phyloP scores from a whole-genome alignment of 2,113 vertebrate genomes.

The Tilapia sparmanii region DNA sequence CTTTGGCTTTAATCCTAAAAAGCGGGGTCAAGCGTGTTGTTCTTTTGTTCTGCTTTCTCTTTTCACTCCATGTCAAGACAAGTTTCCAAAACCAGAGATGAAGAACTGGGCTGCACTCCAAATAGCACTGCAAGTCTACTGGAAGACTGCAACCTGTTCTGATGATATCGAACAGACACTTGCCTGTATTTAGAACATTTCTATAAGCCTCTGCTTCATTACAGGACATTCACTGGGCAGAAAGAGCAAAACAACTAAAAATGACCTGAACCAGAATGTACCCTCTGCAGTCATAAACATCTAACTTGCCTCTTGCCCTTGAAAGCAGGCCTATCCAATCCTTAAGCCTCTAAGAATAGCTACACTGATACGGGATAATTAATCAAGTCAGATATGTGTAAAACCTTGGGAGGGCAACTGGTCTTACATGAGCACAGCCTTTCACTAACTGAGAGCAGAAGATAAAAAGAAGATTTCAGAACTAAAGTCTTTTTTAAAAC shows the following conservation, averaged over 20 bases:
- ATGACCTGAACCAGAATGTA: background rate
- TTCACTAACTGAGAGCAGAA: background rate
- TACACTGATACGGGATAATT: background rate
- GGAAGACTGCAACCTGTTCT: slow-evolving; percentile 18
- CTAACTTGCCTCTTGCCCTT: background rate
- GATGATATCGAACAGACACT: slow-evolving; percentile 52
- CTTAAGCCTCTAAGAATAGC: slow-evolving; percentile 25
- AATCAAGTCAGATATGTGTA: background rate
- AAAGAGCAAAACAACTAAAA: background rate
- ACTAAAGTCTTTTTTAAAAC: background rate
- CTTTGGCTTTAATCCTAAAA: slow-evolving; percentile 18
- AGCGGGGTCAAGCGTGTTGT: background rate
- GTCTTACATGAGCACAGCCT: background rate
- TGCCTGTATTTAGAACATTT: slow-evolving; percentile 16
- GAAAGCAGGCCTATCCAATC: background rate
- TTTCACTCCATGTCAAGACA: slow-evolving; percentile 30
- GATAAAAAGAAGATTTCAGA: background rate
- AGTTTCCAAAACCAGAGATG: slow-evolving; percentile 47
- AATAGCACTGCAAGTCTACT: slow-evolving; percentile 11
- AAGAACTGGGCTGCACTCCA: slow-evolving; percentile 55
- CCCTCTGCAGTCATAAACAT: background rate
- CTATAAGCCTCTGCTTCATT: slow-evolving; percentile 9
- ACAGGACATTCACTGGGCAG: background rate
- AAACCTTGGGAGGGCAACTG: background rate
- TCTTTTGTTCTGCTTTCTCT: slow-evolving; percentile 45